These are phyloP conservation scores for Pseudorectes ferrugineus DNA, from an alignment of 2,113 vertebrate genomes.

Conservation along the genomic window DNA sequence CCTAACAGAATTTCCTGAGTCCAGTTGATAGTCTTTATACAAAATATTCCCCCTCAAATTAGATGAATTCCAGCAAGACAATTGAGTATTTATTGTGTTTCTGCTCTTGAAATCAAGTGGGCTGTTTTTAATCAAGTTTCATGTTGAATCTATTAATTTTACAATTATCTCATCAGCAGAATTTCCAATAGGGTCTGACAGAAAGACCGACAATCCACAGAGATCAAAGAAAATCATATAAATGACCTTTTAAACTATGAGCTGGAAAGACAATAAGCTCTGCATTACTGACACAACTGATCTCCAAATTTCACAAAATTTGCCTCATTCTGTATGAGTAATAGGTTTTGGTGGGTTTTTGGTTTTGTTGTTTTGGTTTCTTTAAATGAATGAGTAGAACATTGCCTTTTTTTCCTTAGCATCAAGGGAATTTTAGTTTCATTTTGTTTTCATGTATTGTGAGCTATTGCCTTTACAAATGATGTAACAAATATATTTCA, in stretches of 20 bases:
- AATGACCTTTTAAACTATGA: neutral
- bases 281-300: neutral
- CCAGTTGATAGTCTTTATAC: neutral
- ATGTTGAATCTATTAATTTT: neutral
- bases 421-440: neutral
- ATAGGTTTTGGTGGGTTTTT: neutral
- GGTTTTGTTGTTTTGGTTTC: accelerated
- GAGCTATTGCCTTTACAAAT: neutral
- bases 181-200: neutral
- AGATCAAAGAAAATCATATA: neutral
- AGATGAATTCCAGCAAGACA: neutral
- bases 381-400: neutral
- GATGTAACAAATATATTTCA: neutral
- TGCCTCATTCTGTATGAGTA: neutral
- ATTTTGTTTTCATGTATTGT: neutral
- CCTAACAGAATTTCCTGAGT: neutral
- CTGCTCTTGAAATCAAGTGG: neutral
- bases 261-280: neutral
- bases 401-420: neutral
- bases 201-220: neutral
- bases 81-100: neutral
- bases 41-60: neutral
- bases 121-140: conserved; percentile 21
- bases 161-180: neutral
- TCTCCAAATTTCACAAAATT: neutral